These are phyloP conservation scores for Tychaedon coryphoeus DNA, from an alignment of 2,113 vertebrate genomes.

Conservation along the genomic window DNA sequence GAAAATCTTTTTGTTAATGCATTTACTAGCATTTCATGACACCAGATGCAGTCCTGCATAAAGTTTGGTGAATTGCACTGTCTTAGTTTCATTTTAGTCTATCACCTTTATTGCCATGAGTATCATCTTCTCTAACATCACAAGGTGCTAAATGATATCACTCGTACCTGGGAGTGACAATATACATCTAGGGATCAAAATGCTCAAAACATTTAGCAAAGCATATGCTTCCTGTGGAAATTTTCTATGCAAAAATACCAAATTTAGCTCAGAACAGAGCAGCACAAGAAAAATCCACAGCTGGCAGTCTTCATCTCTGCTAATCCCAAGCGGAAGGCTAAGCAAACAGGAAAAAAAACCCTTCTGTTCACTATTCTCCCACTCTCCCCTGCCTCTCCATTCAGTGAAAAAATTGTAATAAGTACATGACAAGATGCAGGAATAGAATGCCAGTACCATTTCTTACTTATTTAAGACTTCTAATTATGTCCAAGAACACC, in stretches of 20 bases:
- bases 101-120: background rate
- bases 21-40: background rate
- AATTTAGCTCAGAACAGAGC: conserved; percentile 2
- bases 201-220: conserved; percentile 26
- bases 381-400: background rate
- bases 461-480: background rate
- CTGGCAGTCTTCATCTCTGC: background rate
- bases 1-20: background rate
- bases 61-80: background rate
- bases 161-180: background rate
- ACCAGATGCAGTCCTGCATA: background rate
- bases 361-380: background rate
- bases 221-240: conserved; percentile 29
- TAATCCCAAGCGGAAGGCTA: background rate
- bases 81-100: conserved; percentile 1
- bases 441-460: background rate
- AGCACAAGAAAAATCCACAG: conserved; percentile 16
- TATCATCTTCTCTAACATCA: background rate
- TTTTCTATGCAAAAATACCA: background rate
- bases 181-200: conserved; percentile 15
- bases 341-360: background rate
- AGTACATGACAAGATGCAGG: background rate
- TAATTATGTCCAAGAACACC: background rate
- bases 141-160: background rate
- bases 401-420: background rate